Evolutionary conservation across 2,797 vertebrate species (phyloP), one percentile per base, ranked within the genome.

Genomic region (Odontamblyopus lacepedii): DNA sequence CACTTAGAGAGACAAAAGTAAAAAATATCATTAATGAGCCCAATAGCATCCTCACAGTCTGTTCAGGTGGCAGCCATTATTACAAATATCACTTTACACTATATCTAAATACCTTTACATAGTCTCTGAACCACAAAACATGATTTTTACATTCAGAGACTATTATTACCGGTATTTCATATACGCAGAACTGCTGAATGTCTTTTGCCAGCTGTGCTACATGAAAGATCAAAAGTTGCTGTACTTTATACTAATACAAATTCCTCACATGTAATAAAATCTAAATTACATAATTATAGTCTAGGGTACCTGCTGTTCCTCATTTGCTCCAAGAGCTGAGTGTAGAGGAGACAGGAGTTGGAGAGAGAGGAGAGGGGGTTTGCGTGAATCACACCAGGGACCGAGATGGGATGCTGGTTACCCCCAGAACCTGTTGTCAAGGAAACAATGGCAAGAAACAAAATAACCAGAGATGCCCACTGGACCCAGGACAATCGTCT

Each of bases 371-470:
- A 93, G 74, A 96, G 91, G 38, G 93, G 89, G 59, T 74, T 90
- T 0, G 95, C 91, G 89, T 96, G 97, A 79, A 96, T 88, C 16
- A 18, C 7, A 30, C 92, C 91, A 0, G 95, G 94, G 29, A 92
- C 87, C 0, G 93, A 79, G 2, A 94, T 83, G 50, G 91, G 83
- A 32, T 92, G 91, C 63, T 96, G 94, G 60, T 85, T 90, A 29
- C 76, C 82, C 78, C 94, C 95, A 2, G 95, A 95, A 72, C 94
- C 94, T 2, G 86, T 87, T 15, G 95, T 97, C 78, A 99, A 89
- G 57, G 96, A 95, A 85, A 97, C 95, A 4, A 99, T 98, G 80
- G 97, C 93, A 48, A 99, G 89, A 91, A 99, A 98, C 15, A 99
- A 95, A 85, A 98, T 93, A 41, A 97, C 72, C 41, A 99, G 89